Base-by-base conservation (phyloP, 2,113 vertebrate species). In the Oreotrochilus melanogaster region DNA sequence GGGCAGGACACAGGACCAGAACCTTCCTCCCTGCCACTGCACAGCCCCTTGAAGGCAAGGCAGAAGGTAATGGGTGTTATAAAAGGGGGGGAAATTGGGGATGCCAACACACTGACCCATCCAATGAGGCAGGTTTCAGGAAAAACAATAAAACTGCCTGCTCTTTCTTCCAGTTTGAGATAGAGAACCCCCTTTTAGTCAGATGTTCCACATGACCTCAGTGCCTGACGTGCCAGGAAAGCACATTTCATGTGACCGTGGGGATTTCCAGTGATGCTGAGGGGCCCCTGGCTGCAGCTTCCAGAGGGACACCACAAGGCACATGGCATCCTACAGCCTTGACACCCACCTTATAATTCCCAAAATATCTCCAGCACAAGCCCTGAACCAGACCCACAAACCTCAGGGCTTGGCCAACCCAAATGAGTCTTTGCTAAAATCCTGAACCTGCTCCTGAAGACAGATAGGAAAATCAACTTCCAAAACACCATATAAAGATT, bases 171-270 rank as follows among this genome's bases (percentile, higher is more conserved):
- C 71, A 88, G 61, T 21, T 82, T 91, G 94, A 58, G 92, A 88
- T 43, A 60, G 95, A 92, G 92, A 92, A 95, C 84, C 21, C 74
- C 74, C 92, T 89, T 45, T 60, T 35, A 78, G 94, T 89, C 96
- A 96, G 89, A 86, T 24, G 27, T 35, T 92, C 88, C 94, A 60
- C 62, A 30, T 78, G 78, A 88, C 28, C 93, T 96, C 95, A 93
- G 83, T 12, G 83, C 74, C 66, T 58, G 88, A 16, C 4, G 9
- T 61, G 84, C 91, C 96, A 95, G 94, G 78, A 95, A 89, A 95
- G 80, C 7, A 5, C 78, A 50, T 64, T 85, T 73, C 54, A 30
- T 39, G 67, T 2, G 8, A 33, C 82, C 23, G 0, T 14, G 89
- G 91, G 96, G 86, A 89, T 71, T 88, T 92, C 89, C 95, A 93